Base-by-base conservation (phyloP, 2,888 invertebrate genomes). In the Pollenia amentaria region DNA sequence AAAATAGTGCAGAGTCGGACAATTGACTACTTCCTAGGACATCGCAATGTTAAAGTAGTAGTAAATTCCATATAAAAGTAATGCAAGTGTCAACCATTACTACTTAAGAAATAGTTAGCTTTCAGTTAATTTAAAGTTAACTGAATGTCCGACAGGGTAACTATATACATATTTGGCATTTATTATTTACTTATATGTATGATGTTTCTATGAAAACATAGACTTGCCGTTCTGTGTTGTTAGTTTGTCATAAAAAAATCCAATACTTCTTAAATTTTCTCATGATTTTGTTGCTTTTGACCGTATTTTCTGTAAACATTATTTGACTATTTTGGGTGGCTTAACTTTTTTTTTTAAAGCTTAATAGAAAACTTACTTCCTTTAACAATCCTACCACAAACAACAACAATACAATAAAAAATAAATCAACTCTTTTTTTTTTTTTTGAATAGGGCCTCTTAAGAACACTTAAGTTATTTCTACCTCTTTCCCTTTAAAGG, bases 341-440 rank as follows among this genome's bases (percentile, higher is more conserved):
- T 29, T 48, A 69, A 16, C 16, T 53, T 53, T 18, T 69, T 38
- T 7, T 53, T 51, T 40, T 6, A 12, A 42, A 42, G 7, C n/a
- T 18, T 55, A 10, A 40, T 11, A 21, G 18, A 53, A 55, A 70
- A 42, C 18, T n/a, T n/a, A 51, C 70, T 18, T 8, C 42, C 16
- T 57, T 57, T 57, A 29, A 2, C 14, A 6, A 29, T 57, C 0
- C 57, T 12, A 29, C 38, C 29, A 57, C 38, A 38, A 57, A 57
- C 42, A 42, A 62, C 16, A 42, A 42, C 62, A 42, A 3, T 29
- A 6, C 29, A 1, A 6, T 29, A 29, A 29, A 64, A 64, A 64
- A 2, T 6, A 64, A 64, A 64, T 64, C 64, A 44, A 64, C 64
- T 44, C 42, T 64, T 64, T 44, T 14, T 29, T 29, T 29, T 64